Percentiles rank a stretch among this genome's conserved stretches.
Conservation (phyloP, 37 sponge, comb jelly and placozoan species). For the Theonella swinhoei region DNA sequence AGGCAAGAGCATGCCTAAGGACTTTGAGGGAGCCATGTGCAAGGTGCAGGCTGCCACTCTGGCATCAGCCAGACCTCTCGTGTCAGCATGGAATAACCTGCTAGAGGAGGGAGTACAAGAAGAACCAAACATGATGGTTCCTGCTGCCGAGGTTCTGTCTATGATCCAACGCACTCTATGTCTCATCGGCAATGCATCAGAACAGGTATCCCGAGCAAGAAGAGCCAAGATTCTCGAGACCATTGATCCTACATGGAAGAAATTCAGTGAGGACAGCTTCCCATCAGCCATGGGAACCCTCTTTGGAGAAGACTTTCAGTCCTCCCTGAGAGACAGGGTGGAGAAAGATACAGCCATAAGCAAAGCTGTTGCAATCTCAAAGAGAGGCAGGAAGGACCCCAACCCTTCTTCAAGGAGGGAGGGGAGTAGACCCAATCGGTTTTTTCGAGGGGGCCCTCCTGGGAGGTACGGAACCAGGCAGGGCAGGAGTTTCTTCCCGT, state of each 20-base stretch:
- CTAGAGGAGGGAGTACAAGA: no score
- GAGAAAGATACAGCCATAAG: slow-evolving; percentile 25
- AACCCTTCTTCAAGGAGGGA: not conserved
- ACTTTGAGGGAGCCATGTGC: slow-evolving; percentile 3
- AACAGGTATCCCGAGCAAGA: not conserved
- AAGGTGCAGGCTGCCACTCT: slow-evolving; percentile 15
- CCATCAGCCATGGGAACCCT: not conserved
- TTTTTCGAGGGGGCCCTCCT: slow-evolving; percentile 50
- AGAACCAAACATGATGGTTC: no score
- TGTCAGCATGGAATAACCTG: slow-evolving; percentile 32
- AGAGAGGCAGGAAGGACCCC: slow-evolving; percentile 9
- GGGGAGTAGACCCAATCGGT: not conserved
- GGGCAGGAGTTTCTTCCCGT: slow-evolving; percentile 26
- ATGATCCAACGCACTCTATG: no score
- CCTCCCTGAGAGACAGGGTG: not conserved
- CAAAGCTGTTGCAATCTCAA: slow-evolving; percentile 32
- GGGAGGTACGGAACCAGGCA: slow-evolving; percentile 39
- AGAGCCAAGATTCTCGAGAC: not conserved
- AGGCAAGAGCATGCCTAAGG: slow-evolving; percentile 5
- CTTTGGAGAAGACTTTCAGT: slow-evolving; percentile 31
- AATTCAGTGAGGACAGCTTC: not conserved
- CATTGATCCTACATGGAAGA: not conserved
- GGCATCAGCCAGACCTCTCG: slow-evolving; percentile 9
- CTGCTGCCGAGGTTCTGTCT: no score
- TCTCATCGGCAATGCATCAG: not conserved